Base-by-base conservation (phyloP, 1,140 invertebrate genomes). In the Macrobrachium rosenbergii region DNA sequence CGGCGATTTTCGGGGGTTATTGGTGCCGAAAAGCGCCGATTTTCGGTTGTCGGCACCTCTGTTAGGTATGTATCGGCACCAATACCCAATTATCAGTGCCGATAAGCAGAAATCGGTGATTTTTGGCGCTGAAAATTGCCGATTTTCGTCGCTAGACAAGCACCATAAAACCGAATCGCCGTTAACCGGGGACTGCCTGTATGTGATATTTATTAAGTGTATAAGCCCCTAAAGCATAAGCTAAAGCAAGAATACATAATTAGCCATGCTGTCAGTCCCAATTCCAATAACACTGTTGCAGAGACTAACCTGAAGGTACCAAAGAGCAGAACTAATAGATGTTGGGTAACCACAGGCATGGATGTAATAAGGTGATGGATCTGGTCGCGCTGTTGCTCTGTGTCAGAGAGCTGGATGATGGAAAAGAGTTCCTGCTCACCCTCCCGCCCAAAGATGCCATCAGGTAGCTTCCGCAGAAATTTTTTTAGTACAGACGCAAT, bases 401-500 rank as follows among this genome's bases (percentile, higher is more conserved):
- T 94, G 91, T 93, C 91, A 17, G 91, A 92, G 52, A 93, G 88
- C 91, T 97, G 95, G 90, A 99, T 96, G 79, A 98, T 95, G 85
- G 95, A 94, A 92, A 99, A 98, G 67, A 99, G 93, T 88, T 95
- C 94, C 92, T 97, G 95, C 92, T 99, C 98, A 88, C 96, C 95
- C 79, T 97, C 96, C 58, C 95, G 94, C 0, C 98, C 94, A 93
- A 99, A 99, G 82, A 99, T 96, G 43, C 98, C 98, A 87, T 96
- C 97, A 69, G 98, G 98, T 90, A 99, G 95, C 94, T 99, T 99
- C 83, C 98, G 94, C n/a, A 99, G 94, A 93, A 99, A 99, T 93
- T 97, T 97, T 93, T 99, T 99, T 58, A 99, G 93, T 62, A 99
- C 98, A 92, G 98, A 99, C 43, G 98, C 98, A 91, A 99, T 98